A percentile compares a stretch with the other conserved stretches of the same genome.
These are phyloP conservation scores for Arizona elegans DNA, from an alignment of 2,113 vertebrate genomes.

Conservation along the genomic window DNA sequence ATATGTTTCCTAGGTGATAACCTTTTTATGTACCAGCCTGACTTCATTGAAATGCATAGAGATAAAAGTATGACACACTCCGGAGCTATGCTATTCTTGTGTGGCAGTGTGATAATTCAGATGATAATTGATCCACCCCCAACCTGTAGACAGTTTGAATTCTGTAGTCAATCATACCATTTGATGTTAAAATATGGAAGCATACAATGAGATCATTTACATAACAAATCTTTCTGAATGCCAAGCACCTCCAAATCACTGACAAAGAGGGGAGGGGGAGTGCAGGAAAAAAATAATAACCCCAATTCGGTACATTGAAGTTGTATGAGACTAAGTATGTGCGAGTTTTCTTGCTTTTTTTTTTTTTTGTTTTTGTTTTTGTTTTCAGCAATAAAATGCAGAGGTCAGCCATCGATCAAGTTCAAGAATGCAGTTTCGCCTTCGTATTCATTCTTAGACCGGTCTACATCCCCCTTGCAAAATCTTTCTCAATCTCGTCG, in stretches of 20 bases:
- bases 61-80: slow-evolving; percentile 99
- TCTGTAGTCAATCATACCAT: slow-evolving; percentile 98
- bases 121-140: slow-evolving; percentile 95
- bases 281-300: slow-evolving; percentile 44
- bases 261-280: slow-evolving; percentile 68
- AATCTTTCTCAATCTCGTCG: neutral
- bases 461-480: neutral
- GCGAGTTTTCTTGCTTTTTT: slow-evolving; percentile 58
- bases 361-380: slow-evolving; percentile 67
- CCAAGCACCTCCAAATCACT: slow-evolving; percentile 86
- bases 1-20: slow-evolving; percentile 99
- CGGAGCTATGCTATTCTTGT: slow-evolving; percentile 84
- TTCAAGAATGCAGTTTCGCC: slow-evolving; percentile 6
- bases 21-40: slow-evolving; percentile 99
- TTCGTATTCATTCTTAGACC: neutral
- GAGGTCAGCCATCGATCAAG: slow-evolving; percentile 55
- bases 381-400: slow-evolving; percentile 36
- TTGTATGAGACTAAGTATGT: slow-evolving; percentile 82
- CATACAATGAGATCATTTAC: slow-evolving; percentile 95
- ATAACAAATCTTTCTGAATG: slow-evolving; percentile 98
- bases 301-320: slow-evolving; percentile 82
- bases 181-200: slow-evolving; percentile 94
- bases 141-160: slow-evolving; percentile 94
- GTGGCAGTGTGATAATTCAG: slow-evolving; percentile 94
- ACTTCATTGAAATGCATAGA: slow-evolving; percentile 99